Evolutionary conservation across 2,888 invertebrate genomes (phyloP).

Genomic region (Caradrina kadenii): DNA sequence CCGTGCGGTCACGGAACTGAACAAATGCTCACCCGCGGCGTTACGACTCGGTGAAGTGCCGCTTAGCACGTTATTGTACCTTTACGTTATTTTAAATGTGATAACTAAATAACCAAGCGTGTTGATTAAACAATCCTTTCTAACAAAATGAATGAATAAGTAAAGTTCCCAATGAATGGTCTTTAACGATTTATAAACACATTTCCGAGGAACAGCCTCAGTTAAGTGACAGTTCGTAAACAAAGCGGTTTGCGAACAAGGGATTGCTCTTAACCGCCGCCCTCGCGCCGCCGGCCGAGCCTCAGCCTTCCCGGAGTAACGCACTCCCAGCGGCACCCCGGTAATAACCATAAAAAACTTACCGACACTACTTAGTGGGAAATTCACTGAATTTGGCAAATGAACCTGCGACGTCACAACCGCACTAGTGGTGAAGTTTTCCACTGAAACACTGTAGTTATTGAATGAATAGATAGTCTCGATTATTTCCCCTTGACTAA

Average conservation of each 20-base stretch:
- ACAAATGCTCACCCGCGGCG: slow-evolving; percentile 17
- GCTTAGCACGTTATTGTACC: slow-evolving; percentile 2
- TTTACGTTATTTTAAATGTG: not conserved
- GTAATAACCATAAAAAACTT: slow-evolving; percentile 61
- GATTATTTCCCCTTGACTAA: not conserved
- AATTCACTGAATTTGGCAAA: slow-evolving; percentile 27
- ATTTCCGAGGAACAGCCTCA: slow-evolving; percentile 8
- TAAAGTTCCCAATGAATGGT: slow-evolving; percentile 18
- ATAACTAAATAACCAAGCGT: not conserved
- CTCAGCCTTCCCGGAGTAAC: slow-evolving; percentile 34
- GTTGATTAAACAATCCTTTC: not conserved
- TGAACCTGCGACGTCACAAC: slow-evolving; percentile 23
- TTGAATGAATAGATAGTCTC: not conserved
- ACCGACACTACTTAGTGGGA: slow-evolving; percentile 44
- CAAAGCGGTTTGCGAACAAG: slow-evolving; percentile 56
- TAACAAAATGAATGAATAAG: not conserved
- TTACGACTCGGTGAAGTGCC: slow-evolving; percentile 2
- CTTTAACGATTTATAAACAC: slow-evolving; percentile 23
- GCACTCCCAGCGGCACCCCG: slow-evolving; percentile 32
- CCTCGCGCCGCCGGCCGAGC: slow-evolving; percentile 7
- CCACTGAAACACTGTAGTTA: not conserved
- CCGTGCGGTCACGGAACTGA: slow-evolving; percentile 19
- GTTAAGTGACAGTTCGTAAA: slow-evolving; percentile 58
- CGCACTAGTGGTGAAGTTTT: not conserved
- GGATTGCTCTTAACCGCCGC: slow-evolving; percentile 57